A percentile compares a stretch with the other conserved stretches of the same genome.
Conservation (phyloP, 2,113 vertebrate genomes). For the Dromaius novaehollandiae region DNA sequence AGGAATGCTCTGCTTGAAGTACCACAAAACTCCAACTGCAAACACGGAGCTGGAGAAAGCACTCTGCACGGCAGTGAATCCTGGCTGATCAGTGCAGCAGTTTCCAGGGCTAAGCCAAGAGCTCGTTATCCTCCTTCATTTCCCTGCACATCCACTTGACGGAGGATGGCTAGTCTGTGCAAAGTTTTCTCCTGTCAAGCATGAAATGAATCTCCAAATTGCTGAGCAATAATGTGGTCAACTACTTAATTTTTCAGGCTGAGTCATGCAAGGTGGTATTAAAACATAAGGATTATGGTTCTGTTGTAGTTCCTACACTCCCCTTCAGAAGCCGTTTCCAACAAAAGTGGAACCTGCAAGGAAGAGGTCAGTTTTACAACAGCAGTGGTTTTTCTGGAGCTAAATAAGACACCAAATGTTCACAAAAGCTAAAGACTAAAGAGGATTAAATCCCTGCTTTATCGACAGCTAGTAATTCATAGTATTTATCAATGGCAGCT, state of each 20-base stretch:
- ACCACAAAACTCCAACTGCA: not conserved
- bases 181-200: not conserved
- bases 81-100: not conserved
- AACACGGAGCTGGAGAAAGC: not conserved
- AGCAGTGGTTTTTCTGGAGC: not conserved
- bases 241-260: constrained; percentile 8
- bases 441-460: not conserved
- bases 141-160: accelerated
- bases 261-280: not conserved
- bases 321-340: not conserved
- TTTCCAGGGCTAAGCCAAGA: accelerated
- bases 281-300: not conserved
- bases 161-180: not conserved
- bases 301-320: not conserved
- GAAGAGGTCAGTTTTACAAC: not conserved
- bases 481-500: not conserved
- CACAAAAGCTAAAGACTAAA: not conserved
- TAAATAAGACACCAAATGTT: not conserved
- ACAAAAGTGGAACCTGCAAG: not conserved
- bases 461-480: not conserved
- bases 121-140: accelerated
- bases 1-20: not conserved
- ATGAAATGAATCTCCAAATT: not conserved
- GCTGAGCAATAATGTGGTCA: not conserved
- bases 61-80: accelerated